phyloP scores from a whole-genome alignment of 1,140 invertebrate species.

The Drosophila lowei region DNA sequence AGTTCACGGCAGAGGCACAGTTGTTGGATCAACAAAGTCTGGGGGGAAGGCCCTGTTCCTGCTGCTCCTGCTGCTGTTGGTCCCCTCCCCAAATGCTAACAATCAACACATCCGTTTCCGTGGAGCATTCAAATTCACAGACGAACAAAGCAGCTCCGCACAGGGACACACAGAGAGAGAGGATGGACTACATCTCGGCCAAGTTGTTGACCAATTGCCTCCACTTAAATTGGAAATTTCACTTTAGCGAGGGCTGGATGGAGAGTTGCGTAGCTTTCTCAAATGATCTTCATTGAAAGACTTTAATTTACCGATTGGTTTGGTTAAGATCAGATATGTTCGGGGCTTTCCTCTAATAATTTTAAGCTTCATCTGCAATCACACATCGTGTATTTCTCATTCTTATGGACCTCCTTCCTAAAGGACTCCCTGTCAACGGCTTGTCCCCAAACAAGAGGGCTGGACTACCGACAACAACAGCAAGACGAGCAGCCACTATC shows the following conservation, averaged over 20 bases:
- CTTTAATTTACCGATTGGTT: not conserved
- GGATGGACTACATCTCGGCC: slow-evolving; percentile 43
- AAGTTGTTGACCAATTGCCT: slow-evolving; percentile 55
- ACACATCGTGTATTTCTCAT: slow-evolving; percentile 3
- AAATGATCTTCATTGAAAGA: too few species aligned
- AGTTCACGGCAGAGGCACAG: slow-evolving; percentile 27
- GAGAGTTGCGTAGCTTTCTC: not conserved
- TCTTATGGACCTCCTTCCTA: slow-evolving; percentile 20
- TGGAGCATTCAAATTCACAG: slow-evolving; percentile 46
- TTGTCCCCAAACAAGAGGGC: slow-evolving; percentile 39
- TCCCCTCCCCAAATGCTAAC: slow-evolving; percentile 35
- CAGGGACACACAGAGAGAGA: not conserved
- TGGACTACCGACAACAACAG: slow-evolving; percentile 28
- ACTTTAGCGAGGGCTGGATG: slow-evolving; percentile 26
- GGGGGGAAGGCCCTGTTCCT: slow-evolving; percentile 13
- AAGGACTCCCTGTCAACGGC: slow-evolving; percentile 7
- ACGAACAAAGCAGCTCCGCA: slow-evolving; percentile 25
- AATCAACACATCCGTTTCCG: slow-evolving; percentile 74
- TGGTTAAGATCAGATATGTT: not conserved
- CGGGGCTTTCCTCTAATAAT: too few species aligned
- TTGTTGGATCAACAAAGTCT: slow-evolving; percentile 47
- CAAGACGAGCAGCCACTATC: not conserved
- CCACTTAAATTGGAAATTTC: slow-evolving; percentile 48
- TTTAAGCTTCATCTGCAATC: too few species aligned
- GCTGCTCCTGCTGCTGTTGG: slow-evolving; percentile 23